Conservation (phyloP, 2,113 vertebrate species). For the Mobula birostris region DNA sequence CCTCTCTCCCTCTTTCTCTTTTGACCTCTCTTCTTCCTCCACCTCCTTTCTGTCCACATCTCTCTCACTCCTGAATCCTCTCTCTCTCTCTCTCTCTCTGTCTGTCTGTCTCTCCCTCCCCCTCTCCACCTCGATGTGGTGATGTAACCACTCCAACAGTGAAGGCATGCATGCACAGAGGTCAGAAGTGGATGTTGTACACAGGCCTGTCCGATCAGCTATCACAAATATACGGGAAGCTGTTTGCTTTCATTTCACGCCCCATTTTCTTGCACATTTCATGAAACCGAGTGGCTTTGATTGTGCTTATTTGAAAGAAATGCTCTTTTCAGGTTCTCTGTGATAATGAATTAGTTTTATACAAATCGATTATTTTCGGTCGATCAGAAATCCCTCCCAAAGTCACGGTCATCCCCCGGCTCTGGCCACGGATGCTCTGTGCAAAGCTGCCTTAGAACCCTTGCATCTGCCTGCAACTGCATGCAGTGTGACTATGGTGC, state of each 20-base stretch:
- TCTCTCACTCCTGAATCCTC: too few relatives aligned
- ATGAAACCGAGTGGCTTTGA: background rate
- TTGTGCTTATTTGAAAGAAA: background rate
- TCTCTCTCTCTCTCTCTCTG: background rate
- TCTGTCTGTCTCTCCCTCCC: background rate
- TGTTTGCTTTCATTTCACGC: background rate
- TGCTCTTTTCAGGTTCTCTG: background rate
- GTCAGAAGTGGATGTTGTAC: background rate
- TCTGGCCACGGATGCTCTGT: background rate
- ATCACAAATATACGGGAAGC: background rate
- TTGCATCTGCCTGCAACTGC: background rate
- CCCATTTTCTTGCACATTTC: background rate
- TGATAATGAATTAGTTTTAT: background rate
- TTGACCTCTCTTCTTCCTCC: too few relatives aligned
- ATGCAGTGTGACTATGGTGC: background rate
- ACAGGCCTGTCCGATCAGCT: background rate
- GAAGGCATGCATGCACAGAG: constrained; percentile 17
- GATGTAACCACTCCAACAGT: background rate
- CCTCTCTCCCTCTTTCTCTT: too few relatives aligned
- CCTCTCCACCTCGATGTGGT: too few relatives aligned
- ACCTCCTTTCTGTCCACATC: too few relatives aligned
- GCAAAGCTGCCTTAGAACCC: background rate
- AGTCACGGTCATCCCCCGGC: background rate
- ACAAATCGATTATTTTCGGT: background rate
- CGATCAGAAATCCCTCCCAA: background rate